phyloP scores from a whole-genome alignment of 2,888 invertebrate species.

The Tanypteryx hageni region DNA sequence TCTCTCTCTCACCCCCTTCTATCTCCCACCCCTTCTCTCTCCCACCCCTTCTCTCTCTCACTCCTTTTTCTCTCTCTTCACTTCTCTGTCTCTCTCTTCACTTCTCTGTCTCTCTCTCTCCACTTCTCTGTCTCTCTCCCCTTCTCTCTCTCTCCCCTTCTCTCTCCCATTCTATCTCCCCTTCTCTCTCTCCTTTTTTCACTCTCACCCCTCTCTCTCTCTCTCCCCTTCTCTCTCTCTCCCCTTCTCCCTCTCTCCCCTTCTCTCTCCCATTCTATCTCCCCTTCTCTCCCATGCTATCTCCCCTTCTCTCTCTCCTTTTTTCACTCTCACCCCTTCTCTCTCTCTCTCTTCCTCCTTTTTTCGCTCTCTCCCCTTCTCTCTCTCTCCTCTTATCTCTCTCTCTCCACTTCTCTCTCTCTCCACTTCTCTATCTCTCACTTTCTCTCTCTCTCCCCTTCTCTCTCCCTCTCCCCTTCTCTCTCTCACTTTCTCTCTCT shows the following conservation, averaged over 20 bases:
- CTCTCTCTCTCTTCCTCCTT: neutral
- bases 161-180: neutral
- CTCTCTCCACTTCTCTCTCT: too few species aligned
- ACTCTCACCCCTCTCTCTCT: neutral
- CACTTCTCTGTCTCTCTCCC: neutral
- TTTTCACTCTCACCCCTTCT: neutral
- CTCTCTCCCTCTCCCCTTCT: neutral
- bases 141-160: neutral
- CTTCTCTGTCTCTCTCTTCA: neutral
- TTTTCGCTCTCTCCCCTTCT: neutral
- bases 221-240: neutral
- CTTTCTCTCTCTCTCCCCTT: neutral
- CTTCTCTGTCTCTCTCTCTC: too few species aligned
- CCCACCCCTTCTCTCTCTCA: neutral
- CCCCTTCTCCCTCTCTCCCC: neutral
- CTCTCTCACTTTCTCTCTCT: neutral
- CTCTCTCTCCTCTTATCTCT: too few species aligned
- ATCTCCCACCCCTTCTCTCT: neutral
- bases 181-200: neutral
- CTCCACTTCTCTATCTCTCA: neutral
- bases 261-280: neutral
- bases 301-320: neutral
- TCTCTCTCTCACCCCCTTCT: neutral
- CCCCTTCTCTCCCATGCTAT: neutral
- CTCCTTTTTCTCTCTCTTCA: neutral